phyloP scores from a whole-genome alignment of 2,797 vertebrate species.

The Catamblyrhynchus diadema region DNA sequence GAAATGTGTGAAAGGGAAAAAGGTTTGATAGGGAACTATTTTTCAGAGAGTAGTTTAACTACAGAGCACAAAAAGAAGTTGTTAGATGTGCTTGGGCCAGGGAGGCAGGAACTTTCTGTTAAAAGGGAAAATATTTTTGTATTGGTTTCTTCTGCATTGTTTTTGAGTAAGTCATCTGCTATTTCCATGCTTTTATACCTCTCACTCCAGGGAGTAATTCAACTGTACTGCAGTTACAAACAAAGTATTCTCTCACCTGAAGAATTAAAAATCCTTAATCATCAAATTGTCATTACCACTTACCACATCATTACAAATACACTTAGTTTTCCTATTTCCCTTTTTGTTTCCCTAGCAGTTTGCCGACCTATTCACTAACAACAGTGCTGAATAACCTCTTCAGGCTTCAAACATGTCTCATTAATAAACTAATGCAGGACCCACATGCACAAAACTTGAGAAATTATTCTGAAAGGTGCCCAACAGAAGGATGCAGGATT shows the following conservation, averaged over 20 bases:
- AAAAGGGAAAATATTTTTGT: not conserved
- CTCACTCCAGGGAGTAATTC: not conserved
- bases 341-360: not conserved
- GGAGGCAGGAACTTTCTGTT: constrained; percentile 30
- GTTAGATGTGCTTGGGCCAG: not conserved
- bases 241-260: not conserved
- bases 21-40: constrained; percentile 70
- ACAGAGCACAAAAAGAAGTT: constrained; percentile 5
- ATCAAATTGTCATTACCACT: not conserved
- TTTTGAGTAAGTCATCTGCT: not conserved
- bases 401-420: not conserved
- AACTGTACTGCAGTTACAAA: not conserved
- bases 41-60: constrained; percentile 60
- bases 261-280: not conserved
- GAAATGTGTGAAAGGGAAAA: constrained; percentile 80
- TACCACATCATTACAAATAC: not conserved
- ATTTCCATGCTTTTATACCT: not conserved
- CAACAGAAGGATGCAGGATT: not conserved
- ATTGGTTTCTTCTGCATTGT: not conserved
- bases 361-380: not conserved
- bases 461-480: not conserved
- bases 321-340: not conserved
- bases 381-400: not conserved
- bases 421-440: not conserved
- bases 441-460: not conserved